These are phyloP conservation scores for Conomelus anceps DNA, from an alignment of 2,888 invertebrate species.

Conservation along the genomic window DNA sequence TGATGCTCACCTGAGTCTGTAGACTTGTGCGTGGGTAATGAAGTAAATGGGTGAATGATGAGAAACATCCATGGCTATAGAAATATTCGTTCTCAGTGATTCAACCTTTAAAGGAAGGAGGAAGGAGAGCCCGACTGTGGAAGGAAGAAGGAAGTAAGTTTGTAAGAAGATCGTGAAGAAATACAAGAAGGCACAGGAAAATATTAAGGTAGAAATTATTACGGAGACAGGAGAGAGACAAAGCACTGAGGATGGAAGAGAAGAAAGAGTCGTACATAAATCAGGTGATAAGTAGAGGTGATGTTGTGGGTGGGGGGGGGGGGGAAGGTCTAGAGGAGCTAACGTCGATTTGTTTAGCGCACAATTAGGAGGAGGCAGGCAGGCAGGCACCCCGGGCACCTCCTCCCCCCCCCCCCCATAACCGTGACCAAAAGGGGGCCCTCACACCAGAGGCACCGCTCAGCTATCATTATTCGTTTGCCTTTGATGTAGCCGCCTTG, in stretches of 20 bases:
- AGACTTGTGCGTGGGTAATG: too few relatives aligned
- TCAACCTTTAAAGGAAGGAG: too few relatives aligned
- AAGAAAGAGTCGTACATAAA: constrained; percentile 15
- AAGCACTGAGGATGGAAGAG: constrained; percentile 7
- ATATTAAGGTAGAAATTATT: constrained; percentile 13
- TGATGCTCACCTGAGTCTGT: too few relatives aligned
- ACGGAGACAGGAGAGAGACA: background rate
- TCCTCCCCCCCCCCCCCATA: too few relatives aligned
- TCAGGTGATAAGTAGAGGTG: constrained; percentile 20
- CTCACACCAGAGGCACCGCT: too few relatives aligned
- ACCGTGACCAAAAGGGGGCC: too few relatives aligned
- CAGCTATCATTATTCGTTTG: too few relatives aligned
- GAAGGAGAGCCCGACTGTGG: too few relatives aligned
- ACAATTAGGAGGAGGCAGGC: constrained; percentile 27
- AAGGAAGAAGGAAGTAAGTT: background rate
- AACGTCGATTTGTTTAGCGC: constrained; percentile 31
- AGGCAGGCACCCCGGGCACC: too few relatives aligned
- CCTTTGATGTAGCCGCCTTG: background rate
- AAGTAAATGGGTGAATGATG: too few relatives aligned
- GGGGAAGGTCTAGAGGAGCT: constrained; percentile 13
- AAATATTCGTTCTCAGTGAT: too few relatives aligned
- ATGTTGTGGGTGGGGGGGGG: background rate
- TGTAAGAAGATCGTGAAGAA: background rate
- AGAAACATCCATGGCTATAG: too few relatives aligned
- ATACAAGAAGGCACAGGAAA: background rate